Evolutionary conservation across 2,888 invertebrate species (phyloP), one percentile per base, ranked within the genome.

Genomic region (Brenthis hecate): DNA sequence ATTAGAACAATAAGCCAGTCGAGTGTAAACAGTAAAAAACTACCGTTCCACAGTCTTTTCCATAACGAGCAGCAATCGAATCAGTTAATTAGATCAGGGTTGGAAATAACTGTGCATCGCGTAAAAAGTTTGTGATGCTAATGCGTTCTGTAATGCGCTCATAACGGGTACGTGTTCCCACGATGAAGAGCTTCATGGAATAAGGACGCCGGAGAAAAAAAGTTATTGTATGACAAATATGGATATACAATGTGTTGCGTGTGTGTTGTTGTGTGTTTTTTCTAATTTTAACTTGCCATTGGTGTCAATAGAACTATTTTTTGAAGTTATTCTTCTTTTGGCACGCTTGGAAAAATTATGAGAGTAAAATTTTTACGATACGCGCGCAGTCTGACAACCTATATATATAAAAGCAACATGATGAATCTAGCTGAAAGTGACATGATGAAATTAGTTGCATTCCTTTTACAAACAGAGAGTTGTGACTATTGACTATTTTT

Each of bases 151-250:
- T 64, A 47, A 56, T 55, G 43, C 32, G 68, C 50, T 56, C 43
- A 58, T 70, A 74, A 73, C 72, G 72, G 74, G 70, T 66, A 53
- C 53, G 19, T 16, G 70, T 75, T 75, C 75, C 73, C 75, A 75
- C 75, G 75, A 61, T 68, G 57, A 64, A 54, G 65, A 63, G 63
- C 69, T 69, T 71, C 68, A 56, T 67, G 58, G 70, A 71, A 72
- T 69, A 73, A 61, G 72, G 67, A 71, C 65, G 54, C 48, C 8
- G 36, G 36, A 43, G 28, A 66, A 60, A 70, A 73, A 75, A 73
- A 61, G 16, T 50, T 63, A 70, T 75, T 72, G 66, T 73, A 28
- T 23, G 63, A 71, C 66, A 63, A 67, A 70, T 69, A 68, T 66
- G 66, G 70, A 56, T 54, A 57, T 23, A 53, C 50, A 51, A n/a